Percentiles rank a stretch among this genome's conserved stretches.
Conservation (phyloP, 2,113 vertebrate genomes). For the Bagarius yarrelli region DNA sequence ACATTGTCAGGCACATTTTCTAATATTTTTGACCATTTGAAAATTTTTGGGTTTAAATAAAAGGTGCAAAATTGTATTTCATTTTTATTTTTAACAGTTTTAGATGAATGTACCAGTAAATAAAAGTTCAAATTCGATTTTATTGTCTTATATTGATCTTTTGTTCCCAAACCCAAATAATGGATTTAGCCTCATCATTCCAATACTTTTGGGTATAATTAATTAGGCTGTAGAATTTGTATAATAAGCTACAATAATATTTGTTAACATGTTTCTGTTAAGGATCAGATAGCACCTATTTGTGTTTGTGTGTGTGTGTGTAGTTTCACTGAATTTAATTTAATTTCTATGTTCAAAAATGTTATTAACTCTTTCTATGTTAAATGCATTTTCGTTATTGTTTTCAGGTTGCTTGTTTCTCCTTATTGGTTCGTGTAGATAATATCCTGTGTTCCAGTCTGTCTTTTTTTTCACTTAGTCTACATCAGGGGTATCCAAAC, state of each 20-base stretch:
- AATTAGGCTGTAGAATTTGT: not conserved
- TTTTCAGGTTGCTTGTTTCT: too few relatives aligned
- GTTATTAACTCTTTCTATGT: conserved; percentile 22
- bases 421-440: too few relatives aligned
- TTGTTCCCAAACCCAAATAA: not conserved
- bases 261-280: too few relatives aligned
- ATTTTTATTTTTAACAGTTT: not conserved
- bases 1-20: not conserved
- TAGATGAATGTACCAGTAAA: not conserved
- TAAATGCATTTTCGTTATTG: too few relatives aligned
- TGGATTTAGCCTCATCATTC: not conserved
- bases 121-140: not conserved
- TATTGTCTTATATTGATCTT: not conserved
- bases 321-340: not conserved
- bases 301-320: not conserved
- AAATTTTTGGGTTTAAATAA: not conserved
- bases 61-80: not conserved
- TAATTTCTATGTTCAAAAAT: not conserved
- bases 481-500: too few relatives aligned
- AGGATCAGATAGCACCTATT: too few relatives aligned
- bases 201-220: not conserved
- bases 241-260: too few relatives aligned
- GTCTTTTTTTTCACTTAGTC: too few relatives aligned
- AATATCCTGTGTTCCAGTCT: too few relatives aligned
- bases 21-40: not conserved